These are phyloP conservation scores for Melitaea cinxia DNA, from an alignment of 1,140 invertebrate species.

Conservation along the genomic window DNA sequence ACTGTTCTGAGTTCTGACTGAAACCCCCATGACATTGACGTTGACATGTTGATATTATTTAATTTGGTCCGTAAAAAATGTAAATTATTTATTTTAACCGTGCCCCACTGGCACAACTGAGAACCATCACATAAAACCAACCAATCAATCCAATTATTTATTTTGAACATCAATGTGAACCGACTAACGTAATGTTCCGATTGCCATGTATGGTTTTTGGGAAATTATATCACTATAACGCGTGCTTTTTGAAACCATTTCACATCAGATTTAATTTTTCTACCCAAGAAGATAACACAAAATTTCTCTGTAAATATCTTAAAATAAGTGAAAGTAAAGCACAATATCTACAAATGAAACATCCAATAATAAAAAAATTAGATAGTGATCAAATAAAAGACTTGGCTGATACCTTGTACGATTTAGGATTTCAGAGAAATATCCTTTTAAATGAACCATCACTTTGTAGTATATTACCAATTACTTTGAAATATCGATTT, in stretches of 20 bases:
- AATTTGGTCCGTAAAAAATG: too few relatives aligned
- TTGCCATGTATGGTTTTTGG: slow-evolving; percentile 19
- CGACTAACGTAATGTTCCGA: background rate
- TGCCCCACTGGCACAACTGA: too few relatives aligned
- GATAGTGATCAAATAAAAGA: slow-evolving; percentile 44
- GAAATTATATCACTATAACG: slow-evolving; percentile 12
- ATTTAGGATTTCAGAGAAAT: slow-evolving; percentile 56
- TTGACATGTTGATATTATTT: background rate
- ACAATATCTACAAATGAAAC: slow-evolving; percentile 58
- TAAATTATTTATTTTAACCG: too few relatives aligned
- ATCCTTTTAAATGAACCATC: slow-evolving; percentile 56
- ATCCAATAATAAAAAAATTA: slow-evolving; percentile 60
- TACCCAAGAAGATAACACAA: slow-evolving; percentile 36
- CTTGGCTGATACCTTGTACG: slow-evolving; percentile 47
- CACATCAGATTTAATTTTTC: slow-evolving; percentile 28
- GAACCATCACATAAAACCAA: background rate
- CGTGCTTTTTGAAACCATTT: background rate
- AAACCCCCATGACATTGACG: background rate
- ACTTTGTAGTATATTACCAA: slow-evolving; percentile 61
- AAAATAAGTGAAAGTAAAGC: slow-evolving; percentile 56
- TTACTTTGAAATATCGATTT: slow-evolving; percentile 65
- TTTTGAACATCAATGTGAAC: background rate
- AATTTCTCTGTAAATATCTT: slow-evolving; percentile 55
- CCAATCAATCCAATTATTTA: background rate
- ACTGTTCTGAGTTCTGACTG: too few relatives aligned